Evolutionary conservation across 2,888 invertebrate species (phyloP), one percentile per base, ranked within the genome.

Genomic region (Slavum lentiscoides): DNA sequence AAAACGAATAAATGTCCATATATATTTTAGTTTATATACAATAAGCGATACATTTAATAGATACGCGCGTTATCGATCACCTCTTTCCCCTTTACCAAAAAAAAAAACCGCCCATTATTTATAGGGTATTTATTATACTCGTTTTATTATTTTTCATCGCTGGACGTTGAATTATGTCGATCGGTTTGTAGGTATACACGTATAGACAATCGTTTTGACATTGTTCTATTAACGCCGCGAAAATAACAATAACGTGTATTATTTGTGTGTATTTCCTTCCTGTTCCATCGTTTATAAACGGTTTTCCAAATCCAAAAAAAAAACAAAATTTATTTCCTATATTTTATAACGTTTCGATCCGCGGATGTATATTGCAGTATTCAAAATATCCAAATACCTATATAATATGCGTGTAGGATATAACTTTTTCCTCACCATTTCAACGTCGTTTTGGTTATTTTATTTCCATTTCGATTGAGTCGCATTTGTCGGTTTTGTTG

Each of bases 231-330:
- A 61, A 19, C 30, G 30, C 30, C 30, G 4, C 30, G 30, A 49
- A 72, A 59, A 59, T 72, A 62, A 74, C 49, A 73, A 62, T 74
- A 74, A 37, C 55, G 17, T 66, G 37, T 75, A 58, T 30, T 30
- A 30, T 58, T 75, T 37, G 30, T 64, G 53, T 2, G 8, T 2
- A 9, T 64, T 37, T 75, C 23, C 43, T 75, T 75, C 74, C 66
- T 66, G 66, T 67, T 58, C 21, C 49, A 64, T n/a, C 21, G 64
- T 53, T 49, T 53, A 15, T 8, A 53, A 37, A 74, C 62, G 49
- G 49, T 62, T 62, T 62, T 30, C 9, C 30, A 53, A 73, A 74
- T 49, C 30, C 30, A 53, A 62, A 73, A 37, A n/a, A 23, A 23
- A n/a, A 30, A 30, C 30, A 30, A 30, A 30, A 30, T 30, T 30